phyloP scores from a whole-genome alignment of 2,113 vertebrate genomes.

The Chlamydotis undulata region DNA sequence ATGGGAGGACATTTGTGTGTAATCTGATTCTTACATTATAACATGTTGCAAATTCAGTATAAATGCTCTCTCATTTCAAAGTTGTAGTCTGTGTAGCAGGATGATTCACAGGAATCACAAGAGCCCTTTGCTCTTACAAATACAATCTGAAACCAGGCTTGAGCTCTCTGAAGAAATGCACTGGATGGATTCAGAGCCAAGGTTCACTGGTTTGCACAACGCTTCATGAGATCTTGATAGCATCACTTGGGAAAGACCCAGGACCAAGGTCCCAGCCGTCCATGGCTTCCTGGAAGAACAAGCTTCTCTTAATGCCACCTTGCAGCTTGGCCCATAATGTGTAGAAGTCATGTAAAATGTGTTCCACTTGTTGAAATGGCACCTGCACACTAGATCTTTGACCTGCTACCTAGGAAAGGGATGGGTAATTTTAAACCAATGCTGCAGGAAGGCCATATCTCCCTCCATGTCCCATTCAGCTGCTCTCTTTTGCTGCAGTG shows the following conservation, averaged over 20 bases:
- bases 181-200: not conserved
- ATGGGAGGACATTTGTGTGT: not conserved
- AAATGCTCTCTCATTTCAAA: constrained; percentile 1
- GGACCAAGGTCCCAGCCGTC: not conserved
- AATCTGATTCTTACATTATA: constrained; percentile 29
- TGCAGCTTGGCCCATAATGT: not conserved
- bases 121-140: constrained; percentile 5
- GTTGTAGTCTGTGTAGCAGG: not conserved
- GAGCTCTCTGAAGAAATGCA: not conserved
- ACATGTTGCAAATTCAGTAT: not conserved
- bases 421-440: not conserved
- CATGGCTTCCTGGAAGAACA: not conserved
- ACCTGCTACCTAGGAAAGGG: not conserved
- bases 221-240: not conserved
- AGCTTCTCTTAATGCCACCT: not conserved
- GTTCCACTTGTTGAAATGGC: not conserved
- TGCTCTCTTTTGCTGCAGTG: not conserved
- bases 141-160: not conserved
- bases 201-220: not conserved
- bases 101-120: not conserved
- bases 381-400: not conserved
- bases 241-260: not conserved
- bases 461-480: not conserved
- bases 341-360: not conserved
- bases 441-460: not conserved